Conservation (phyloP, 92 coral and sea anemone species). For the Heliopora coerulea region DNA sequence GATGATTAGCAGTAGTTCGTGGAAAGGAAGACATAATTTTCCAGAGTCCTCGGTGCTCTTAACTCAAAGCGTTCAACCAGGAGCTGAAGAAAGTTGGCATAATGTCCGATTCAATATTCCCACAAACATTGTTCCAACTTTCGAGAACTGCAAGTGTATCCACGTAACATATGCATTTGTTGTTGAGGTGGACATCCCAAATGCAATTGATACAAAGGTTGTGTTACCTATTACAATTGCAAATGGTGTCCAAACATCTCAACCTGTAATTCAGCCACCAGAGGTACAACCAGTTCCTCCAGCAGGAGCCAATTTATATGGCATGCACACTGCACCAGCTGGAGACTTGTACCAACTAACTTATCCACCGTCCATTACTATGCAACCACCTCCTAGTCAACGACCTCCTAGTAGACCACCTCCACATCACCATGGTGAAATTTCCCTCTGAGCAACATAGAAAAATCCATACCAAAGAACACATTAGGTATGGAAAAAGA, state of each 20-base stretch:
- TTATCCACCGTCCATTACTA: background rate
- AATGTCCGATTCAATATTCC: background rate
- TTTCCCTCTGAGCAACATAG: no score
- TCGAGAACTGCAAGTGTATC: slow-evolving; percentile 12
- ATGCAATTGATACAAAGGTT: slow-evolving; percentile 8
- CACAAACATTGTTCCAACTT: background rate
- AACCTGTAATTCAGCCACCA: background rate
- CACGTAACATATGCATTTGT: background rate
- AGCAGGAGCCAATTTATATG: background rate
- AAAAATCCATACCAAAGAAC: no score
- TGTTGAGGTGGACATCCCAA: background rate
- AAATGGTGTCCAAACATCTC: slow-evolving; percentile 7
- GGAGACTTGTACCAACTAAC: background rate
- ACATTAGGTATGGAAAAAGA: no score
- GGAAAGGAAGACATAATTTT: background rate
- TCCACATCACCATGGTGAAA: no score
- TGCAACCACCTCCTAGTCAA: slow-evolving; percentile 12
- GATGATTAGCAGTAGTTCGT: background rate
- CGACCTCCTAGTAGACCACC: no score
- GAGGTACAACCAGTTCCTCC: background rate
- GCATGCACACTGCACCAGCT: background rate
- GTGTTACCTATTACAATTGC: slow-evolving; percentile 8
- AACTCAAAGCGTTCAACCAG: background rate
- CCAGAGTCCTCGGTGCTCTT: background rate
- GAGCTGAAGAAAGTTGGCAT: slow-evolving; percentile 8